A percentile compares a stretch with the other conserved stretches of the same genome.
These are phyloP conservation scores for Botrylloides violaceus DNA, from an alignment of 23 tunicate genomes.

Conservation along the genomic window DNA sequence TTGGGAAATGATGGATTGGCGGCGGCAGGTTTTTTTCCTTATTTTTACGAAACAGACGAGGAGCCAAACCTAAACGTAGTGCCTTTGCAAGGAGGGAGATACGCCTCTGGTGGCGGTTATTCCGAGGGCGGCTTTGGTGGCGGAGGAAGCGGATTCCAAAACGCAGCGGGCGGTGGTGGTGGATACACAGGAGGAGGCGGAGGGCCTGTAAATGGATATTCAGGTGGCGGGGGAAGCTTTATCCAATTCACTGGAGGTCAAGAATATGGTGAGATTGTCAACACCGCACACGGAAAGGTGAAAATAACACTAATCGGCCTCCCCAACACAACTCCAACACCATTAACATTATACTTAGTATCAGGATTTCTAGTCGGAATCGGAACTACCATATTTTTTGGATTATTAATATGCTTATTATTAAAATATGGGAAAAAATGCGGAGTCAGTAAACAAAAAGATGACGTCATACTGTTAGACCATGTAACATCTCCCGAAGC, in stretches of 20 bases:
- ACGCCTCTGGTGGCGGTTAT: conserved; percentile 26
- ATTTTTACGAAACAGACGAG: conserved; percentile 13
- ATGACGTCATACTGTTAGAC: background rate
- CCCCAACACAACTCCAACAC: conserved; percentile 46
- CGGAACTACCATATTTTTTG: conserved; percentile 31
- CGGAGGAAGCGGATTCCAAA: conserved; percentile 67
- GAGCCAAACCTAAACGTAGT: background rate
- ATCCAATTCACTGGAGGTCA: conserved; percentile 68
- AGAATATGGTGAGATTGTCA: conserved; percentile 56
- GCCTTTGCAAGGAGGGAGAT: conserved; percentile 66
- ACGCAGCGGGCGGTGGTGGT: conserved; percentile 90
- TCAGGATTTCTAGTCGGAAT: conserved; percentile 51
- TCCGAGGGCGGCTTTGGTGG: conserved; percentile 99
- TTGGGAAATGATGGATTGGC: conserved; percentile 30
- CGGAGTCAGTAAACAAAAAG: background rate
- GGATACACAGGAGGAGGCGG: conserved; percentile 98
- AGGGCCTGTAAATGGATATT: conserved; percentile 71
- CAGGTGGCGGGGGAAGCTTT: conserved; percentile 94
- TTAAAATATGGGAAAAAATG: background rate
- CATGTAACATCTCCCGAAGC: background rate
- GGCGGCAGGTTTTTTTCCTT: conserved; percentile 57
- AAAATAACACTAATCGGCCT: conserved; percentile 63
- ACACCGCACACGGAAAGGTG: conserved; percentile 54
- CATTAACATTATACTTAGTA: conserved; percentile 49
- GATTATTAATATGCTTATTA: conserved; percentile 25